Percentiles rank a stretch among this genome's conserved stretches.
These are phyloP conservation scores for Chaetophractus vellerosus DNA, from an alignment of 2,797 vertebrate genomes.

Conservation along the genomic window DNA sequence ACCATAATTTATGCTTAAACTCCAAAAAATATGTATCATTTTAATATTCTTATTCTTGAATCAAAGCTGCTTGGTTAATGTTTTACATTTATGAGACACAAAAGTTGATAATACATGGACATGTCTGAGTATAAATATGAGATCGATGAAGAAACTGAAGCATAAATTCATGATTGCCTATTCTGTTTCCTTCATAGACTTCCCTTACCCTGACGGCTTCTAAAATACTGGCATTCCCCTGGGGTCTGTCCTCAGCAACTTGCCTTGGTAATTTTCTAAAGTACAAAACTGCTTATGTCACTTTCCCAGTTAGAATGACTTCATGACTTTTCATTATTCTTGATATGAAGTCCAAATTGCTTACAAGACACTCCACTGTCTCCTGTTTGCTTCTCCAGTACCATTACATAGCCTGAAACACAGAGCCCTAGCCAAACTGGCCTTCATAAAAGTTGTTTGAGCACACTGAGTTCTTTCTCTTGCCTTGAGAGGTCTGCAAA, in stretches of 20 bases:
- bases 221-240: neutral
- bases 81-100: neutral
- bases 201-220: neutral
- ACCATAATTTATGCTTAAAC: conserved; percentile 18
- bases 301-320: neutral
- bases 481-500: neutral
- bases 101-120: neutral
- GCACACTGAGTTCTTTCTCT: neutral
- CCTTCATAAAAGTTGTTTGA: neutral
- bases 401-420: neutral
- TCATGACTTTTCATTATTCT: conserved; percentile 14
- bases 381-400: neutral
- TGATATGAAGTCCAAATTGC: neutral
- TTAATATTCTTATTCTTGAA: neutral
- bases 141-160: conserved; percentile 20
- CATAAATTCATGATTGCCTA: neutral
- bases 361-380: neutral
- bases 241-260: neutral
- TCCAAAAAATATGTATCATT: conserved; percentile 1
- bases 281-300: neutral
- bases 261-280: conserved; percentile 12
- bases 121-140: neutral
- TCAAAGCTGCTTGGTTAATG: neutral
- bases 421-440: neutral
- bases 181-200: neutral